Base-by-base conservation (phyloP, 2,888 invertebrate species). In the Urechis unicinctus region DNA sequence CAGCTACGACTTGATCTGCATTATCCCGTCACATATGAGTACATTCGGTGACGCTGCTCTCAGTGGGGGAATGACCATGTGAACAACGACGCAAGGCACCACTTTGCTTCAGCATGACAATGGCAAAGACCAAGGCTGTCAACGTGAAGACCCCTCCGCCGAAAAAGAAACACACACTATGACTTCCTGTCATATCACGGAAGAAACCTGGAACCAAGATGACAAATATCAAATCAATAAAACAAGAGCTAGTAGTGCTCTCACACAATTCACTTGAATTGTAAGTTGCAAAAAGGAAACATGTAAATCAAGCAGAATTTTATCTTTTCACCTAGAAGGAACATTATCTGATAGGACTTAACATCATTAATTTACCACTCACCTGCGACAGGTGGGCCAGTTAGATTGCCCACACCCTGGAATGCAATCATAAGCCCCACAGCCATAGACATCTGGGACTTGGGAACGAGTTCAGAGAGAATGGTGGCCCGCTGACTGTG, bases 381-480 rank as follows among this genome's bases (percentile, higher is more conserved):
- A 69, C 71, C 71, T 56, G 67, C 68, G 26, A 70, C 46, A 5
- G 68, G 63, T 4, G 69, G 70, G 25, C 67, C 68, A 30, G 66
- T 55, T 5, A 69, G 53, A 28, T 65, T 66, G 5, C 70, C 71
- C 21, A 69, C 50, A 21, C 71, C 70, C 55, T 69, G 70, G 51
- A 65, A 68, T 31, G 64, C 66, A n/a, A 69, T 63, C 6, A 68
- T 53, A 31, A 68, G 51, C 26, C 70, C 71, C 9, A 69, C 65
- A 3, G 70, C 65, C 51, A 63, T 65, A 6, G 67, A 61, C 54
- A 69, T 57, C 48, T 65, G 63, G 17, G 64, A 64, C 1, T 61
- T 51, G 6, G 68, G 65, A 3, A 70, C 59, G 22, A 68, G 57
- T 47, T 71, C 69, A 2, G 68, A 67, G 6, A 70, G 57, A 21